phyloP scores from a whole-genome alignment of 1,140 invertebrate species.

The Zaprionus capensis region DNA sequence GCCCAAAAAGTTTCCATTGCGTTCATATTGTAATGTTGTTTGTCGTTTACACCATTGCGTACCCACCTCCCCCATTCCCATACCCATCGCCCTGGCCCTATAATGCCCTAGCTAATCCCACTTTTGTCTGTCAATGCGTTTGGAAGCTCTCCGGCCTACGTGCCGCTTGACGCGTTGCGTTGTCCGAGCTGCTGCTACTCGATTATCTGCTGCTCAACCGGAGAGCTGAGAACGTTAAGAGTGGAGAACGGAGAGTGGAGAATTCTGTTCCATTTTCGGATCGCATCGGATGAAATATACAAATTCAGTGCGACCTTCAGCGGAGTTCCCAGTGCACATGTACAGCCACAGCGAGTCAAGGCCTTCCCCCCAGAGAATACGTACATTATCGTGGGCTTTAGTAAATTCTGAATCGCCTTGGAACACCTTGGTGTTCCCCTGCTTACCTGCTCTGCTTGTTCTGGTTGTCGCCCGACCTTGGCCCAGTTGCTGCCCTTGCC shows the following conservation, averaged over 20 bases:
- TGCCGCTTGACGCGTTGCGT: constrained; percentile 64
- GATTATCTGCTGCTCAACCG: constrained; percentile 2
- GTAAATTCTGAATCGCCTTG: constrained; percentile 30
- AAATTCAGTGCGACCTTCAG: constrained; percentile 21
- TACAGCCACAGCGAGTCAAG: constrained; percentile 38
- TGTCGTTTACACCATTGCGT: constrained; percentile 13
- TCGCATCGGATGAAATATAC: not conserved
- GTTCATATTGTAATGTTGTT: constrained; percentile 8
- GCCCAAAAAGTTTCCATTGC: constrained; percentile 18
- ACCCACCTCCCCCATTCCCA: not conserved
- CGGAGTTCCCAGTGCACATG: constrained; percentile 50
- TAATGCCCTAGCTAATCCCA: constrained; percentile 23
- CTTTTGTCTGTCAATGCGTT: constrained; percentile 35
- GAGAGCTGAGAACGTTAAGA: constrained; percentile 1
- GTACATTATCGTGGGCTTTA: not conserved
- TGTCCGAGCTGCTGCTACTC: constrained; percentile 3
- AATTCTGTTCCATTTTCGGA: constrained; percentile 32
- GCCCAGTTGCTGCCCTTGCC: constrained; percentile 72
- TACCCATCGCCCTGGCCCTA: not conserved
- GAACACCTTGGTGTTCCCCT: constrained; percentile 8
- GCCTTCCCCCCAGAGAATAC: constrained; percentile 25
- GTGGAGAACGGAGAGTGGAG: constrained; percentile 26
- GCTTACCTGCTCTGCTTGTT: constrained; percentile 42
- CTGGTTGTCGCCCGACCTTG: constrained; percentile 62
- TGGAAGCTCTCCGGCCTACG: constrained; percentile 58